phyloP scores from a whole-genome alignment of 2,113 vertebrate genomes.

The Otocyon megalotis region DNA sequence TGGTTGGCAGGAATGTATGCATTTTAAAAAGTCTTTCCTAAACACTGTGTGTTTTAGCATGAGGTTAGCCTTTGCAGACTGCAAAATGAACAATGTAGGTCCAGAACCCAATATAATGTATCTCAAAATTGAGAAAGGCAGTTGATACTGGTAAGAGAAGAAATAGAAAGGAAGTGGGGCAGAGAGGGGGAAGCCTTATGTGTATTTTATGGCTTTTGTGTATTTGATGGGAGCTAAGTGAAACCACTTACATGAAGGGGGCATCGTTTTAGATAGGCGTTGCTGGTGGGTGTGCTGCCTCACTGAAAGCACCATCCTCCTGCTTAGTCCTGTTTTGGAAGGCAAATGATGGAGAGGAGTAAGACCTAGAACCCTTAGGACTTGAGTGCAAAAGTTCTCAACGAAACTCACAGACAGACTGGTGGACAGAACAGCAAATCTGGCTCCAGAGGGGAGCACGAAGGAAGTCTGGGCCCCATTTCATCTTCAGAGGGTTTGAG shows the following conservation, averaged over 20 bases:
- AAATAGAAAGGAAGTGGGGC: background rate
- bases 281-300: background rate
- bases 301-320: background rate
- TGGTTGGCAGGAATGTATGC: background rate
- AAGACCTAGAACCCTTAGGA: background rate
- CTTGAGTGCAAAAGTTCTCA: background rate
- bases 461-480: background rate
- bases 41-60: slow-evolving; percentile 23
- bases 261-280: background rate
- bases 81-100: background rate
- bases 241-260: background rate
- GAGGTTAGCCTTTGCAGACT: background rate
- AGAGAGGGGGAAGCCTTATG: background rate
- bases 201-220: background rate
- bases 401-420: background rate
- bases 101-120: background rate
- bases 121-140: background rate
- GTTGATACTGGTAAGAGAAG: background rate
- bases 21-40: background rate
- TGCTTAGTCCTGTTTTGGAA: background rate
- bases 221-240: background rate
- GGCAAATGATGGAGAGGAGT: background rate
- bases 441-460: background rate
- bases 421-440: background rate
- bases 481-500: background rate